A percentile compares a stretch with the other conserved stretches of the same genome.
Evolutionary conservation across 2,113 vertebrate species (phyloP).

Genomic region (Saguinus midas): DNA sequence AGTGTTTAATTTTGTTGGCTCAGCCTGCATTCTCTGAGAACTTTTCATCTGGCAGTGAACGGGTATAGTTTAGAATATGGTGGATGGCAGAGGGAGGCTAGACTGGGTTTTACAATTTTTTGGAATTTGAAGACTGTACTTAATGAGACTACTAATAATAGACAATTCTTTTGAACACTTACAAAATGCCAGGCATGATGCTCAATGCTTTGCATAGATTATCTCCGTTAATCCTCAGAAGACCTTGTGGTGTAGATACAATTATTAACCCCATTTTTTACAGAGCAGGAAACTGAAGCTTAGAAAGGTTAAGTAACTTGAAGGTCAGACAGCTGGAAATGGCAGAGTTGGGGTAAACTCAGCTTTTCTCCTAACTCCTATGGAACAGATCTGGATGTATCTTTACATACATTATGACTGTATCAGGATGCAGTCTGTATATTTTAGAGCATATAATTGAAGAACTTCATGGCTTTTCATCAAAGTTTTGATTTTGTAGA

Average conservation of each 20-base stretch:
- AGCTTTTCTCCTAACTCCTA: neutral
- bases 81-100: neutral
- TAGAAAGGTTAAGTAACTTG: neutral
- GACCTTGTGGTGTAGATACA: neutral
- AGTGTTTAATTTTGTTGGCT: neutral
- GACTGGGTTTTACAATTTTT: too few species aligned
- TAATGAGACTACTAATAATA: neutral
- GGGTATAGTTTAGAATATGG: neutral
- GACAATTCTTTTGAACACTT: neutral
- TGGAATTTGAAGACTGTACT: neutral
- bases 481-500: neutral
- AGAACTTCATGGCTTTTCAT: neutral
- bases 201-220: neutral
- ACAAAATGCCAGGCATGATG: neutral
- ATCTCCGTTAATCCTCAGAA: neutral
- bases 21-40: neutral
- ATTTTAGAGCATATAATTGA: neutral
- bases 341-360: neutral
- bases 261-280: neutral
- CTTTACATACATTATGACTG: neutral
- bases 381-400: neutral
- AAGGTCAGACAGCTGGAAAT: neutral
- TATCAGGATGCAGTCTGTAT: accelerated
- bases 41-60: neutral
- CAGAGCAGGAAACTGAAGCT: neutral